Evolutionary conservation across 1,140 invertebrate genomes (phyloP), one percentile per base, ranked within the genome.

Genomic region (Drosophila mojavensis): DNA sequence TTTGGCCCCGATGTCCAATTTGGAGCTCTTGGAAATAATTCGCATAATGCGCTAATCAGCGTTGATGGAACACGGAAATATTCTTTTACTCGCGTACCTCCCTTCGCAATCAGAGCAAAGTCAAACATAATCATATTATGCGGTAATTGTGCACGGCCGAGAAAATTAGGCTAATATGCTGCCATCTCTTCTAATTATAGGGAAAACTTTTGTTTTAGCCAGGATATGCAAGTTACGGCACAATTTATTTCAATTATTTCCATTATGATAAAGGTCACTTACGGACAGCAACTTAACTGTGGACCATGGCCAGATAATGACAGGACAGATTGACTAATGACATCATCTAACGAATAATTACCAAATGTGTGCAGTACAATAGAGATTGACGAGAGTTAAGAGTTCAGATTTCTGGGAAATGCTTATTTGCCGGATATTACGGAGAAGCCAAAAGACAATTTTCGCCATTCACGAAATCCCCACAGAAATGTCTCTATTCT

Each of bases 211-310:
- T 43, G 41, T 60, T 47, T 60, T 48, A 30, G 58, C 1, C 58
- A 20, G 58, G 26, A 60, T 33, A 60, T 33, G 26, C 33, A 60
- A 47, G 45, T 48, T 48, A 30, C 15, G 6, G 45, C 15, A 48
- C 15, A 33, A 60, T 60, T 48, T 48, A 36, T 60, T 20, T 60
- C 58, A 60, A 60, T 60, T 60, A 48, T 24, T 24, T 24, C 28
- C 43, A 28, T 13, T 30, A 20, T 60, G 5, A 30, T 48, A 43
- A 20, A 30, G 58, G 43, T 60, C 26, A 60, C 13, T 48, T 60
- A 20, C 17, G 39, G 17, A 17, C 17, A 17, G 1, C 17, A 17
- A 17, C 17, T 17, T 17, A 17, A 10, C 17, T 5, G 2, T 15
- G 36, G 36, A 39, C 10, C 36, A 39, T 39, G 11, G 36, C 0